Evolutionary conservation across 2,797 vertebrate species (phyloP).

Genomic region (Neosalanx taihuensis): DNA sequence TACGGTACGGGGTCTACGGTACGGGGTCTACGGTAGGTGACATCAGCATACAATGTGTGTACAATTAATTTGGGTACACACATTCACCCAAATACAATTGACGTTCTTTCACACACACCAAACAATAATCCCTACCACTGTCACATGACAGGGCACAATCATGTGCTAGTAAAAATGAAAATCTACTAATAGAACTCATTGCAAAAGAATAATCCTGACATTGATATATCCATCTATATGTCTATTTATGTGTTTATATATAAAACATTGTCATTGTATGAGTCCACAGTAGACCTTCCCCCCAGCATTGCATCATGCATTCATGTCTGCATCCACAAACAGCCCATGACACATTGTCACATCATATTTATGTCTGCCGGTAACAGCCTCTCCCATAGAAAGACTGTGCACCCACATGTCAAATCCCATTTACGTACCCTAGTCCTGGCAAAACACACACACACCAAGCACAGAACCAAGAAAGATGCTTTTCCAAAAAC

Average conservation of each 20-base stretch:
- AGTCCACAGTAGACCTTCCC: constrained; percentile 25
- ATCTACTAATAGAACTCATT: constrained; percentile 23
- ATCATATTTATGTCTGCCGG: constrained; percentile 52
- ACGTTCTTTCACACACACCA: neutral
- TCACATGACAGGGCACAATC: constrained; percentile 22
- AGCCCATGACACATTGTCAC: constrained; percentile 69
- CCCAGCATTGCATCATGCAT: constrained; percentile 53
- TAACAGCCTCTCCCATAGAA: constrained; percentile 47
- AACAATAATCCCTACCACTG: neutral
- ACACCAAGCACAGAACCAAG: constrained; percentile 15
- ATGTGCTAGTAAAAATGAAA: neutral
- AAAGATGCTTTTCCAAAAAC: neutral
- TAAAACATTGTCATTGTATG: constrained; percentile 28
- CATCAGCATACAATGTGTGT: too few relatives aligned
- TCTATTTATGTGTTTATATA: neutral
- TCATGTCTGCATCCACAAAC: constrained; percentile 61
- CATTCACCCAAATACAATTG: neutral
- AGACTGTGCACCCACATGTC: constrained; percentile 49
- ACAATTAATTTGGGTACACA: neutral
- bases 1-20: too few relatives aligned
- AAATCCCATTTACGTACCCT: constrained; percentile 19
- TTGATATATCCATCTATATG: neutral
- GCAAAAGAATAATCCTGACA: neutral
- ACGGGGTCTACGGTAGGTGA: too few relatives aligned
- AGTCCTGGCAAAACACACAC: constrained; percentile 12